Evolutionary conservation across 2,888 invertebrate species (phyloP).

Genomic region (Hedya salicella): DNA sequence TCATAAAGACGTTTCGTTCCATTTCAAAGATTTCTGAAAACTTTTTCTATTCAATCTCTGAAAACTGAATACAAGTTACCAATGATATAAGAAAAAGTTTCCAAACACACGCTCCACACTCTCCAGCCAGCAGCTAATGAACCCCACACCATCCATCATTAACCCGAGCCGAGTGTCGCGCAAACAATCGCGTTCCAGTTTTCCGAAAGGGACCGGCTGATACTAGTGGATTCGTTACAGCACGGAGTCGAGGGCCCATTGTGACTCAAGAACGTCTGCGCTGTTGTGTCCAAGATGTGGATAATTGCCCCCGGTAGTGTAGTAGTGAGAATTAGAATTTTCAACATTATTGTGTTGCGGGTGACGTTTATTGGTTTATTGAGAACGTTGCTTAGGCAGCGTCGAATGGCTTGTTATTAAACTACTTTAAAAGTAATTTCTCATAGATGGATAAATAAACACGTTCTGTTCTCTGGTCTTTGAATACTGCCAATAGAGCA

Average conservation of each 20-base stretch:
- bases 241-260: conserved; percentile 80
- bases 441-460: too few species aligned
- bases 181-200: conserved; percentile 81
- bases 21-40: too few species aligned
- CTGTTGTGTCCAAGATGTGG: conserved; percentile 82
- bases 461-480: too few species aligned
- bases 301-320: conserved; percentile 78
- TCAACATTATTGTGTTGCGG: conserved; percentile 56
- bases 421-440: too few species aligned
- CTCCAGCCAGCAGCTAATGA: conserved; percentile 72
- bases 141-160: conserved; percentile 77
- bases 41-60: too few species aligned
- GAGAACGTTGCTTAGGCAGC: too few species aligned
- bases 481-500: too few species aligned
- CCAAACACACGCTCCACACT: conserved; percentile 23
- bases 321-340: conserved; percentile 36
- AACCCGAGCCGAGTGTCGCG: conserved; percentile 71
- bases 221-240: conserved; percentile 83
- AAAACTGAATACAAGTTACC: too few species aligned
- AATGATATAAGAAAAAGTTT: conserved; percentile 3
- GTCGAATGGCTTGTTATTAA: too few species aligned
- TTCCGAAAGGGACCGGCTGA: conserved; percentile 75
- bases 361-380: conserved; percentile 45
- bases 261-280: conserved; percentile 80
- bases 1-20: too few species aligned